Base-by-base conservation (phyloP, 2,113 vertebrate species). In the Dromaius novaehollandiae region DNA sequence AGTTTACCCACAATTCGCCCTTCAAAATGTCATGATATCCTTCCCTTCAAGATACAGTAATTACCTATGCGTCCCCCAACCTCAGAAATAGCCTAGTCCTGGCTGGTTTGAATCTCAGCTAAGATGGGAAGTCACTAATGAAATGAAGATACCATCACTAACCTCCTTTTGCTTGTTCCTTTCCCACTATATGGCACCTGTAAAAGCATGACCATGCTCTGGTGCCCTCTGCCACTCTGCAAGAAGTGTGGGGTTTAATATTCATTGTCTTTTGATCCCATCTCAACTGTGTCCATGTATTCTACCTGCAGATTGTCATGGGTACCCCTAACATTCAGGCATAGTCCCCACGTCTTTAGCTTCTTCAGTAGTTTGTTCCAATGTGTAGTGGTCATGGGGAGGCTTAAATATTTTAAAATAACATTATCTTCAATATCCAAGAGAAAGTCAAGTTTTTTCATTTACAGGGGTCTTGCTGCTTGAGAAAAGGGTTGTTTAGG, bases 121-220 rank as follows among this genome's bases (percentile, higher is more conserved):
- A 0, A 36, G 1, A 58, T 6, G 1, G n/a, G 28, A 70, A 19
- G 25, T 36, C 63, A n/a, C 1, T n/a, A 36, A 40, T 20, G 63
- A 24, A 24, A n/a, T 1, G 0, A 71, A 56, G 53, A 3, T 5
- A 8, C 8, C 19, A 0, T 16, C 40, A 1, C 17, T 9, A 10
- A 20, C n/a, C 73, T 83, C 51, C 20, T 21, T 1, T 24, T 64
- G 55, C 50, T 34, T 38, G 1, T 4, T n/a, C 18, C n/a, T 89
- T 25, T 84, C 34, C 91, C 91, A 12, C 88, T 88, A 88, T 90
- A 32, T 93, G 90, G 94, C 94, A 90, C 44, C 74, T 84, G 44
- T 9, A 26, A 6, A 61, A 87, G 60, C 61, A 66, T 71, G 19
- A n/a, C 0, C 1, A 11, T 70, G 50, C 11, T 77, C 50, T 50